These are phyloP conservation scores for cat (Felis catus) DNA, from an alignment of 2,113 vertebrate genomes.

Conservation along the genomic window F.catus_Fca126_mat1.0 CM031416.1:69081001-69081500, in stretches of 20 bases:
- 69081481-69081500: constrained; percentile 64
- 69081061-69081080: background rate
- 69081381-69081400: constrained; percentile 52
- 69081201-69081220: background rate
- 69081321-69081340: background rate
- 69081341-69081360: constrained; percentile 40
- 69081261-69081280: background rate
- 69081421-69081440: constrained; percentile 75
- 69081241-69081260: background rate
- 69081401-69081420: constrained; percentile 69
- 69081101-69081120: background rate
- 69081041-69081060: background rate
- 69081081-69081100: background rate
- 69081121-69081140: background rate
- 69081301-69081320: background rate
- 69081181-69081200: constrained; percentile 4
- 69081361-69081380: constrained; percentile 41
- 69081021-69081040: background rate
- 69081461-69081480: constrained; percentile 72
- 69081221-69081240: background rate
- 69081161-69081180: background rate
- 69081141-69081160: background rate
- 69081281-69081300: background rate
- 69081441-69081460: constrained; percentile 82
- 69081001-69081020: background rate